phyloP scores from a whole-genome alignment of 2,888 invertebrate genomes.

The Julus scanicus region DNA sequence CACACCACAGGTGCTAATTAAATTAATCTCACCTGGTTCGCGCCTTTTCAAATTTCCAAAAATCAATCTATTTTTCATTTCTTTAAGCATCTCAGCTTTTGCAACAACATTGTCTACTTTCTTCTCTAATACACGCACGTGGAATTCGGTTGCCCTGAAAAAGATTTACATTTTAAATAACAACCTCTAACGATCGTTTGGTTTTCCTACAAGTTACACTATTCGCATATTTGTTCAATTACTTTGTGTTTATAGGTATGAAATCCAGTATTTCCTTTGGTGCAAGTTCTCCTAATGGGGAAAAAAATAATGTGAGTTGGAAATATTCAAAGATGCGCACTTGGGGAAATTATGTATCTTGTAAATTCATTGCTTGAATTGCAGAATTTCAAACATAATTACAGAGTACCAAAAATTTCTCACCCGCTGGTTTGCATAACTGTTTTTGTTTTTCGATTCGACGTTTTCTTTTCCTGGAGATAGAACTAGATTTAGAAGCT shows the following conservation, averaged over 20 bases:
- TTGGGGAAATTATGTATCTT: too few relatives aligned
- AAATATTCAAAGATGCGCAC: too few relatives aligned
- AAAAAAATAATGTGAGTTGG: conserved; percentile 17
- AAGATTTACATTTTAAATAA: neutral
- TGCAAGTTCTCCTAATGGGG: conserved; percentile 1
- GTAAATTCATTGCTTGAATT: too few relatives aligned
- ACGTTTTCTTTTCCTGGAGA: neutral
- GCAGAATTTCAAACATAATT: too few relatives aligned
- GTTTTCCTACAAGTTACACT: neutral
- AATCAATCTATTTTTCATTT: conserved; percentile 14
- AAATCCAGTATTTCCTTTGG: conserved; percentile 44
- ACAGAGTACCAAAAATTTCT: too few relatives aligned
- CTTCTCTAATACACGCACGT: conserved; percentile 48
- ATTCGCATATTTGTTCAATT: neutral
- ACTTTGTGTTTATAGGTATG: conserved; percentile 48
- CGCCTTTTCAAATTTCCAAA: conserved; percentile 17
- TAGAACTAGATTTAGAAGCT: neutral
- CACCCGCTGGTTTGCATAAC: conserved; percentile 9
- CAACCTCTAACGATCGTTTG: neutral
- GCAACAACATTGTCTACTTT: conserved; percentile 8
- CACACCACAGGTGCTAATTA: neutral
- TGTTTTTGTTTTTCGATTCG: neutral
- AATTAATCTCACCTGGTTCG: conserved; percentile 3
- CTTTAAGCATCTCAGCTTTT: neutral
- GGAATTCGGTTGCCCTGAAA: conserved; percentile 49